phyloP scores from a whole-genome alignment of 1,140 invertebrate species.

The Cyclargus thomasi region DNA sequence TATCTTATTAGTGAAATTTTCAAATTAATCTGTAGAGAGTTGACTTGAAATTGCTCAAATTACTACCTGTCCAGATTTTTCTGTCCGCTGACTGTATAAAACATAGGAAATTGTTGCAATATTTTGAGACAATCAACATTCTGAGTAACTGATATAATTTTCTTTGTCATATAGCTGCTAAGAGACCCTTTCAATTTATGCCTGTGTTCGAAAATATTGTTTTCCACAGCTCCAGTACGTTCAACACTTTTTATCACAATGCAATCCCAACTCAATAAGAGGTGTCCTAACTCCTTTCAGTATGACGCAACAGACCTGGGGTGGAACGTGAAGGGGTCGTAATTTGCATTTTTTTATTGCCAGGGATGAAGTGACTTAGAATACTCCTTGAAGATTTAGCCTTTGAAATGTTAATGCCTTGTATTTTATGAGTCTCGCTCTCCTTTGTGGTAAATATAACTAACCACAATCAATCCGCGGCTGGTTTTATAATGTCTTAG shows the following conservation, averaged over 20 bases:
- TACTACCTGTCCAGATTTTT: background rate
- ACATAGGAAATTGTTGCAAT: too few species aligned
- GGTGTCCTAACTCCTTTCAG: background rate
- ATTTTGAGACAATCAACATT: too few species aligned
- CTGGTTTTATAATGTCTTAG: background rate
- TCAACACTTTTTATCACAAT: background rate
- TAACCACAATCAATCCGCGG: background rate
- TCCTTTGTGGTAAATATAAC: background rate
- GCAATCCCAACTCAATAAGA: background rate
- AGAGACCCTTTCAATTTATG: background rate
- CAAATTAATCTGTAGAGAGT: background rate
- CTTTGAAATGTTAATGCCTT: background rate
- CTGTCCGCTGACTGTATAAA: too few species aligned
- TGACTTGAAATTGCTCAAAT: background rate
- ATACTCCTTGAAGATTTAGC: background rate
- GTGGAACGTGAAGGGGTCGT: background rate
- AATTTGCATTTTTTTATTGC: background rate
- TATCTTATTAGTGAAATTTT: constrained; percentile 4
- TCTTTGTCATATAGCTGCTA: background rate
- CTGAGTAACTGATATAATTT: too few species aligned
- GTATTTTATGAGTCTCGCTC: background rate
- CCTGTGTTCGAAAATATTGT: background rate
- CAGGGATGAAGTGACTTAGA: background rate
- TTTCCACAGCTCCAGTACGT: background rate
- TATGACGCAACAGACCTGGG: background rate